A percentile compares a stretch with the other conserved stretches of the same genome.
phyloP scores from a whole-genome alignment of 2,113 vertebrate species.

The Cyphomyrus plagiostoma region DNA sequence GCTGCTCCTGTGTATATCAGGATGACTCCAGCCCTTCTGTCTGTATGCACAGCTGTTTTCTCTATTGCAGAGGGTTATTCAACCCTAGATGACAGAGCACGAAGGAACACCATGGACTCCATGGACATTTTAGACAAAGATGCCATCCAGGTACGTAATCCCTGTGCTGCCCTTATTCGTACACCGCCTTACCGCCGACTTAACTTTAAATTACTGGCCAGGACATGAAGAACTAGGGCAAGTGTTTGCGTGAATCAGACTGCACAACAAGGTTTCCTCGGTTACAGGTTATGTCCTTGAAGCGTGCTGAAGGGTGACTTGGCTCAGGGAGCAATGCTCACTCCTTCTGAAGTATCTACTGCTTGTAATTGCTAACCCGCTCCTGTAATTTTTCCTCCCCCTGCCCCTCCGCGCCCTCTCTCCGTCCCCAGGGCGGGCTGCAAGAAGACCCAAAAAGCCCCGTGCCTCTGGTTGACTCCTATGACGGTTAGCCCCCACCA shows the following conservation, averaged over 20 bases:
- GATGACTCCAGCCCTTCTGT: not conserved
- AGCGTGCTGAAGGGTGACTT: not conserved
- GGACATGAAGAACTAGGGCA: not conserved
- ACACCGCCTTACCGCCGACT: not conserved
- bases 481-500: conserved; percentile 69
- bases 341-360: not conserved
- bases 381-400: conserved; percentile 3
- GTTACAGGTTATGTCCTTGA: not conserved
- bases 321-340: not conserved
- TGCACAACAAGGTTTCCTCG: not conserved
- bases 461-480: conserved; percentile 66
- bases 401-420: not conserved
- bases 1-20: not conserved
- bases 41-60: not conserved
- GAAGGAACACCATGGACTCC: conserved; percentile 79
- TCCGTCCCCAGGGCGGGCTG: conserved; percentile 58
- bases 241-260: not conserved
- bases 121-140: conserved; percentile 76
- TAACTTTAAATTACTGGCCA: not conserved
- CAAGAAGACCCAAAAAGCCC: conserved; percentile 62
- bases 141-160: conserved; percentile 62
- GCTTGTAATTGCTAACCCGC: not conserved
- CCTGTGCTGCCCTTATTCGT: not conserved
- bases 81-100: conserved; percentile 80
- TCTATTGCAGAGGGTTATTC: conserved; percentile 70